phyloP scores from a whole-genome alignment of 2,888 invertebrate species.

The Agonopterix heracliana region DNA sequence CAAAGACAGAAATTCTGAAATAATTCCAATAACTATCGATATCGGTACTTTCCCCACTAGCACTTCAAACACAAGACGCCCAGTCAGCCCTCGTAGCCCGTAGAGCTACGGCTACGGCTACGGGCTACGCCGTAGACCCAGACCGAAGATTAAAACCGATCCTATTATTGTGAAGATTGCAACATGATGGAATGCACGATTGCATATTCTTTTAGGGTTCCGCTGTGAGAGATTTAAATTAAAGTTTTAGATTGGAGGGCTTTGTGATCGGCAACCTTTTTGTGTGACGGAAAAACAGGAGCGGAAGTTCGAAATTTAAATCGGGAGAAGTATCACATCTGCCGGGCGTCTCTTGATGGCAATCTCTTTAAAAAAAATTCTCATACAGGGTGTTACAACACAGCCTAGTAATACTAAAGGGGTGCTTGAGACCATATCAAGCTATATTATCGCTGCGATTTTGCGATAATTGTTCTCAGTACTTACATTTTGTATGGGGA shows the following conservation, averaged over 20 bases:
- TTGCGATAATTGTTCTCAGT: too few relatives aligned
- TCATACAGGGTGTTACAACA: too few relatives aligned
- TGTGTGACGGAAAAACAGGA: background rate
- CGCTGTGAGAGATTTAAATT: constrained; percentile 1
- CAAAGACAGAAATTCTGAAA: too few relatives aligned
- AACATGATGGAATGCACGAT: constrained; percentile 57
- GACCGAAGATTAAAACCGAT: constrained; percentile 66
- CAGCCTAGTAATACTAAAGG: too few relatives aligned
- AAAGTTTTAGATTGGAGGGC: background rate
- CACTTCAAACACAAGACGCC: constrained; percentile 34
- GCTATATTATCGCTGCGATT: too few relatives aligned
- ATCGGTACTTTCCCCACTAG: constrained; percentile 24
- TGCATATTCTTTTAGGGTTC: constrained; percentile 57
- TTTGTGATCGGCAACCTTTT: background rate
- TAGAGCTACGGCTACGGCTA: constrained; percentile 10
- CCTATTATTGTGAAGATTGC: constrained; percentile 67
- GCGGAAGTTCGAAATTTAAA: too few relatives aligned
- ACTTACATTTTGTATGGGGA: too few relatives aligned
- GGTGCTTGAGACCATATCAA: too few relatives aligned
- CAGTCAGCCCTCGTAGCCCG: constrained; percentile 34
- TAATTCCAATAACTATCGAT: too few relatives aligned
- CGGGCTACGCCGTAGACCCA: constrained; percentile 20
- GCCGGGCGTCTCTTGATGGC: too few relatives aligned
- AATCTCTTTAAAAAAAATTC: too few relatives aligned
- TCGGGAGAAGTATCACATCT: too few relatives aligned